A percentile compares a stretch with the other conserved stretches of the same genome.
These are phyloP conservation scores for Candidula unifasciata DNA, from an alignment of 2,888 invertebrate genomes.

Conservation along the genomic window DNA sequence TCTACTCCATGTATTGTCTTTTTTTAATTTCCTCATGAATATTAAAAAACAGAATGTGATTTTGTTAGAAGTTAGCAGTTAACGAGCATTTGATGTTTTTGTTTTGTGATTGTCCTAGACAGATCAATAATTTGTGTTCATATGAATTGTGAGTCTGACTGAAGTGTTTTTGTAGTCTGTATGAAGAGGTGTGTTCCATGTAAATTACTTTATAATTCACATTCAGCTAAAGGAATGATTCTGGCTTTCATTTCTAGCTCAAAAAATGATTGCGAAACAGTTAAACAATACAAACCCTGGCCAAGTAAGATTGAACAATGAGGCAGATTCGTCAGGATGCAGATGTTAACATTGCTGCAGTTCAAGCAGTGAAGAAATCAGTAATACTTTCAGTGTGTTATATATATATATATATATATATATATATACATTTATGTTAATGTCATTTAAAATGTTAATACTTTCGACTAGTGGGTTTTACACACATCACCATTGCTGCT, in stretches of 20 bases:
- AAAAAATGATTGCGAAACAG: slow-evolving; percentile 47
- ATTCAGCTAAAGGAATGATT: neutral
- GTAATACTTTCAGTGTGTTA: neutral
- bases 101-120: too few species aligned
- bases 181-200: too few species aligned
- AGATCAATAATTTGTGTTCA: too few species aligned
- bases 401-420: neutral
- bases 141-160: too few species aligned
- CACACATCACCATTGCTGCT: too few species aligned
- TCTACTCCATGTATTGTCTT: neutral
- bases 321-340: slow-evolving; percentile 27
- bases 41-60: too few species aligned
- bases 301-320: slow-evolving; percentile 44
- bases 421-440: neutral
- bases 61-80: too few species aligned
- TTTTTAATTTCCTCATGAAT: neutral
- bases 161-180: too few species aligned
- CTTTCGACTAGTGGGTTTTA: too few species aligned
- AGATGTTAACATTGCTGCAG: slow-evolving; percentile 7
- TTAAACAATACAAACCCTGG: slow-evolving; percentile 9
- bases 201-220: neutral
- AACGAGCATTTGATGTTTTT: too few species aligned
- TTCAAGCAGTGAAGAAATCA: too few species aligned
- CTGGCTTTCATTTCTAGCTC: slow-evolving; percentile 46
- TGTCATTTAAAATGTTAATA: too few species aligned